Percentiles rank a stretch among this genome's conserved stretches.
Evolutionary conservation across 2,113 vertebrate species (phyloP).

Genomic region (Microcebus griseorufus): DNA sequence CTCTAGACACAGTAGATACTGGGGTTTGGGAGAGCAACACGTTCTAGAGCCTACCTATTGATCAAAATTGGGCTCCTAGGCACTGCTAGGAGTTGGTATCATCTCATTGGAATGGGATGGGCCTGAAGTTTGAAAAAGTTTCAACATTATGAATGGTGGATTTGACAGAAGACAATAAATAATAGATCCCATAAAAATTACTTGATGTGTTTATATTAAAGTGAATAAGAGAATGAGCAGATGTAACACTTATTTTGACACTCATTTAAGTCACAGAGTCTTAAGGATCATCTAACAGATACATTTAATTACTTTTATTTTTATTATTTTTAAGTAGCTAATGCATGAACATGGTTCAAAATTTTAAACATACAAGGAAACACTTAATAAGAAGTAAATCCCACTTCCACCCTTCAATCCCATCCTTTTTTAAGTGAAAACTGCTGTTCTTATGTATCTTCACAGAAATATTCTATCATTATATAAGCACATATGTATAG

Average conservation of each 20-base stretch:
- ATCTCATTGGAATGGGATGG: not conserved
- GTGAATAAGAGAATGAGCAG: not conserved
- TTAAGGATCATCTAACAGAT: not conserved
- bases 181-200: not conserved
- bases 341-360: not conserved
- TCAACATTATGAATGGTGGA: not conserved
- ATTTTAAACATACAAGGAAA: not conserved
- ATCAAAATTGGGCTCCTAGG: not conserved
- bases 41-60: not conserved
- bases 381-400: not conserved
- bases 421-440: not conserved
- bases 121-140: not conserved
- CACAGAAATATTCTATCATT: not conserved
- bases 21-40: not conserved
- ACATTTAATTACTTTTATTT: not conserved
- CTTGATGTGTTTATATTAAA: not conserved
- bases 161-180: not conserved
- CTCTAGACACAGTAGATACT: not conserved
- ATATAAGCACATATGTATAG: not conserved
- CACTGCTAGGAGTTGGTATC: not conserved
- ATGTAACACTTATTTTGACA: not conserved
- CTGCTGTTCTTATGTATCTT: not conserved
- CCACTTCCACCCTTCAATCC: not conserved
- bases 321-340: not conserved
- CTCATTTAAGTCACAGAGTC: not conserved